Percentiles rank a stretch among this genome's conserved stretches.
These are phyloP conservation scores for Tamias sibiricus DNA, from an alignment of 2,113 vertebrate species.

Conservation along the genomic window DNA sequence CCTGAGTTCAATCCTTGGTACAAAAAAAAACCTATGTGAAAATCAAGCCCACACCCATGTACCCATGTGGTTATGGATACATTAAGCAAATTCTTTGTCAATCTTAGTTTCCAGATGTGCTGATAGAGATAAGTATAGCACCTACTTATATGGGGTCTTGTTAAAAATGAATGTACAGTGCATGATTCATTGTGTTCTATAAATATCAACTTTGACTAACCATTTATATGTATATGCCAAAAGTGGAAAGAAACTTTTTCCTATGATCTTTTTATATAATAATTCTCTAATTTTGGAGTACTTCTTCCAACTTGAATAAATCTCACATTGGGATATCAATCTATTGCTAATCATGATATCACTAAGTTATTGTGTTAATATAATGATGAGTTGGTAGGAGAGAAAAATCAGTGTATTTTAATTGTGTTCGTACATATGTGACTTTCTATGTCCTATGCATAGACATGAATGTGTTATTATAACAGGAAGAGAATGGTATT, in stretches of 20 bases:
- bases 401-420: not conserved
- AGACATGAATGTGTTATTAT: not conserved
- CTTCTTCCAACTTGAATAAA: not conserved
- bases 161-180: not conserved
- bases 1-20: too few species aligned
- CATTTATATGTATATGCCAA: not conserved
- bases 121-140: not conserved
- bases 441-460: not conserved
- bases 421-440: not conserved
- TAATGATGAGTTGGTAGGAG: not conserved
- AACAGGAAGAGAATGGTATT: not conserved
- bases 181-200: not conserved
- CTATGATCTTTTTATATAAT: not conserved
- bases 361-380: not conserved
- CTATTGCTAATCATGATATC: not conserved
- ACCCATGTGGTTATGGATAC: not conserved
- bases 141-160: not conserved
- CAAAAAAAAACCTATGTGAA: too few species aligned
- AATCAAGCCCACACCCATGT: not conserved
- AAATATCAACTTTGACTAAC: not conserved
- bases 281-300: not conserved
- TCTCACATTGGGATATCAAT: not conserved
- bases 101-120: not conserved
- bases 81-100: not conserved
- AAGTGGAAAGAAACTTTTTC: not conserved